Conservation (phyloP, 2,113 vertebrate genomes). For the Hippocampus zosterae region DNA sequence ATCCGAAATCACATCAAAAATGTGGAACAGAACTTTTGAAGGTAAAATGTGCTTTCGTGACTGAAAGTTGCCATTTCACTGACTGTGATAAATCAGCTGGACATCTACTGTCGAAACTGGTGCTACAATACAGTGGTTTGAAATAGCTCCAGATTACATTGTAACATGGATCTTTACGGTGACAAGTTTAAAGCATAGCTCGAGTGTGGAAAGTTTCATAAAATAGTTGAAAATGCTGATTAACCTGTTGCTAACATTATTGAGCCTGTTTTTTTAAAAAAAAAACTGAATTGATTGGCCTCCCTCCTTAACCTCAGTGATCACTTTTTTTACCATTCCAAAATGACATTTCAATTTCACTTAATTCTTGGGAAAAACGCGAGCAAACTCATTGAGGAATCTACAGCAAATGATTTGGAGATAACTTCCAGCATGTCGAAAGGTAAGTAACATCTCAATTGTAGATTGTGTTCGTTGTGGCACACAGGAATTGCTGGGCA, state of each 20-base stretch:
- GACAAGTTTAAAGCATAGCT: background rate
- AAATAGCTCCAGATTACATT: background rate
- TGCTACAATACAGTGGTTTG: background rate
- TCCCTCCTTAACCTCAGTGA: background rate
- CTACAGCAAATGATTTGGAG: background rate
- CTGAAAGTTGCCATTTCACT: background rate
- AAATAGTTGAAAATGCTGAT: no score
- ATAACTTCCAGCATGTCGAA: background rate
- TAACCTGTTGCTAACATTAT: background rate
- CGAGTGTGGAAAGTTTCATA: no score
- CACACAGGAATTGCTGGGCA: slow-evolving; percentile 89
- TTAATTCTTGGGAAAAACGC: background rate
- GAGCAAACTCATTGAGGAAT: background rate
- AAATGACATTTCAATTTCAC: background rate
- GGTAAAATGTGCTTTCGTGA: slow-evolving; percentile 66
- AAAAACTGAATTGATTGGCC: background rate
- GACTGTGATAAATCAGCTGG: background rate
- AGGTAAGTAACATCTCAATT: background rate
- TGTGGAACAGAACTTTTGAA: slow-evolving; percentile 94
- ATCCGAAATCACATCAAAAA: slow-evolving; percentile 82
- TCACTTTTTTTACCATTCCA: background rate
- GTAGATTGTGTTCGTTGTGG: slow-evolving; percentile 57
- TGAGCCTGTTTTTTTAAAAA: background rate
- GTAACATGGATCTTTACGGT: background rate
- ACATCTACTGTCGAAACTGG: background rate